Conservation (phyloP, 2,797 vertebrate species). For the Allochrocebus solatus region DNA sequence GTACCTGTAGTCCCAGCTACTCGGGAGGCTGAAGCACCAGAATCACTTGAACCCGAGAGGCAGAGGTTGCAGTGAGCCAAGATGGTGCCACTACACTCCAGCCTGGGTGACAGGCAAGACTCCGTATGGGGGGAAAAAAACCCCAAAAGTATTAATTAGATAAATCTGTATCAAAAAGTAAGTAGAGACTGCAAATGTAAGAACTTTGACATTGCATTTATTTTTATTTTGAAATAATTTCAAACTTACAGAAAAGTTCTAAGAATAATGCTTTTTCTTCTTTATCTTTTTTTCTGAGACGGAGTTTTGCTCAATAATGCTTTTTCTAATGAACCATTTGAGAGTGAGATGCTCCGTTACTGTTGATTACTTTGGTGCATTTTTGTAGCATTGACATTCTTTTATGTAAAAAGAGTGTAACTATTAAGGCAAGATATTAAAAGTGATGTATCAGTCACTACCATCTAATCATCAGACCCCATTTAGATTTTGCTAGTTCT, state of each 20-base stretch:
- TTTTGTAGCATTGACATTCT: neutral
- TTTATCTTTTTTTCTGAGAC: neutral
- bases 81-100: neutral
- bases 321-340: neutral
- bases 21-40: neutral
- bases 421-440: neutral
- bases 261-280: neutral
- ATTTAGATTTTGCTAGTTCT: neutral
- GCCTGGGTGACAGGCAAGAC: neutral
- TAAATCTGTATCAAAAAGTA: neutral
- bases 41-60: neutral
- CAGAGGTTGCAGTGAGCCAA: neutral
- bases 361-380: neutral
- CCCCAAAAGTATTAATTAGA: too few species aligned
- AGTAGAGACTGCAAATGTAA: neutral
- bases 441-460: neutral
- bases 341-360: neutral
- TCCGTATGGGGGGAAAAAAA: too few species aligned
- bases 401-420: neutral
- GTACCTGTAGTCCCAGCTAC: neutral
- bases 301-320: neutral
- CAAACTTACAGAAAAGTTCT: neutral
- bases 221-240: conserved; percentile 36
- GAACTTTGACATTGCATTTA: neutral
- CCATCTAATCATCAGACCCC: neutral